Conservation (phyloP, 2,113 vertebrate genomes). For the Caretta caretta region DNA sequence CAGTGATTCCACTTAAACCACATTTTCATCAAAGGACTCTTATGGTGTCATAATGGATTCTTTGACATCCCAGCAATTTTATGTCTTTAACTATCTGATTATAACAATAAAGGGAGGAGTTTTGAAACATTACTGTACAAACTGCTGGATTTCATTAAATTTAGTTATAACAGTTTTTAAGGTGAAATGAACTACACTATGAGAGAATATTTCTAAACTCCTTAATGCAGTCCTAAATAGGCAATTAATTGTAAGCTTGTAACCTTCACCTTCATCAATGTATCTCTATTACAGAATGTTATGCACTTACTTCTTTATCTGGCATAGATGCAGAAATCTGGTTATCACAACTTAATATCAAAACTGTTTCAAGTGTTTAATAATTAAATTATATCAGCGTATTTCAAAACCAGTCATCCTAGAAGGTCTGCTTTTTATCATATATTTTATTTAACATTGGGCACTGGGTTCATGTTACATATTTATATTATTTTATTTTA, state of each 20-base stretch:
- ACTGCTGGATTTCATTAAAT: constrained; percentile 77
- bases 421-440: constrained; percentile 82
- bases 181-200: constrained; percentile 66
- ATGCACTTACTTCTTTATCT: constrained; percentile 76
- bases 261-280: constrained; percentile 78
- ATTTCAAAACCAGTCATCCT: constrained; percentile 80
- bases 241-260: constrained; percentile 77
- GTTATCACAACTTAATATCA: constrained; percentile 77
- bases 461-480: constrained; percentile 85
- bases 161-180: constrained; percentile 71
- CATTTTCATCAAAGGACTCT: constrained; percentile 55
- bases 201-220: constrained; percentile 77
- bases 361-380: constrained; percentile 79
- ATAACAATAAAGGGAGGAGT: constrained; percentile 58
- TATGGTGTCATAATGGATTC: constrained; percentile 65
- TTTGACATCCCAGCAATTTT: constrained; percentile 72
- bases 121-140: constrained; percentile 70
- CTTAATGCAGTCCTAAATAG: constrained; percentile 76
- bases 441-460: constrained; percentile 83
- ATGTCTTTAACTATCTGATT: constrained; percentile 68
- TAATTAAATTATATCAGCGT: constrained; percentile 83
- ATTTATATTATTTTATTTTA: constrained; percentile 87
- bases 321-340: constrained; percentile 78
- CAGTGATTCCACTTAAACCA: constrained; percentile 74
- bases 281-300: constrained; percentile 78